Evolutionary conservation across 2,888 invertebrate genomes (phyloP).

Genomic region (Eurytoma californica): DNA sequence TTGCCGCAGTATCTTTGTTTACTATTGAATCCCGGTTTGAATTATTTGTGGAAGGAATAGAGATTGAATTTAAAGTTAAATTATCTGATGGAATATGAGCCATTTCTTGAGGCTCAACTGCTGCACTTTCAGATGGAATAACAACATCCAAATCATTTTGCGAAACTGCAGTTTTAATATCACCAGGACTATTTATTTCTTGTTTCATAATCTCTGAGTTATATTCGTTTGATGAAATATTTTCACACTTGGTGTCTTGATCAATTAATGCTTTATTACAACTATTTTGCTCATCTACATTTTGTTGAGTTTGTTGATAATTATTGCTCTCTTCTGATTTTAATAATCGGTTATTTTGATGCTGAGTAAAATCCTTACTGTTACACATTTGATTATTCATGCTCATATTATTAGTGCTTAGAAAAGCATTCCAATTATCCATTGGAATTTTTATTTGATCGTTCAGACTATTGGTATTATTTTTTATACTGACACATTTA

Average conservation of each 20-base stretch:
- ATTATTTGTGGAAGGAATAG: conserved; percentile 65
- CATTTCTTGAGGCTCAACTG: conserved; percentile 70
- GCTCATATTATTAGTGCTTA: conserved; percentile 14
- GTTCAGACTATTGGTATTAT: conserved; percentile 27
- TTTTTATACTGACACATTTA: conserved; percentile 30
- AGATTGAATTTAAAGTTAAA: conserved; percentile 64
- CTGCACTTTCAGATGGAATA: conserved; percentile 71
- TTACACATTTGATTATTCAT: conserved; percentile 38
- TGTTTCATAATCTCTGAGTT: conserved; percentile 2
- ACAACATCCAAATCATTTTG: conserved; percentile 64
- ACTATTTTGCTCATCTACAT: conserved; percentile 3
- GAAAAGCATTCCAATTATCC: conserved; percentile 41
- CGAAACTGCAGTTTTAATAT: conserved; percentile 58
- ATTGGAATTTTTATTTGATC: conserved; percentile 40
- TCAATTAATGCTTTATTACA: conserved; percentile 25
- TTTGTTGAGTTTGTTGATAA: conserved; percentile 27
- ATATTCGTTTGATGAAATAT: conserved; percentile 20
- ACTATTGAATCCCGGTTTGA: conserved; percentile 68
- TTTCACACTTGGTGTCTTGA: conserved; percentile 31
- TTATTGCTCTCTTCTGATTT: conserved; percentile 15
- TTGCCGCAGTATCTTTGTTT: conserved; percentile 70
- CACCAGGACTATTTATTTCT: conserved; percentile 53
- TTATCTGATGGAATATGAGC: conserved; percentile 70
- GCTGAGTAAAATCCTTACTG: conserved; percentile 19
- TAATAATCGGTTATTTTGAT: conserved; percentile 23